phyloP scores from a whole-genome alignment of 1,140 invertebrate genomes.

The Aporrectodea caliginosa region DNA sequence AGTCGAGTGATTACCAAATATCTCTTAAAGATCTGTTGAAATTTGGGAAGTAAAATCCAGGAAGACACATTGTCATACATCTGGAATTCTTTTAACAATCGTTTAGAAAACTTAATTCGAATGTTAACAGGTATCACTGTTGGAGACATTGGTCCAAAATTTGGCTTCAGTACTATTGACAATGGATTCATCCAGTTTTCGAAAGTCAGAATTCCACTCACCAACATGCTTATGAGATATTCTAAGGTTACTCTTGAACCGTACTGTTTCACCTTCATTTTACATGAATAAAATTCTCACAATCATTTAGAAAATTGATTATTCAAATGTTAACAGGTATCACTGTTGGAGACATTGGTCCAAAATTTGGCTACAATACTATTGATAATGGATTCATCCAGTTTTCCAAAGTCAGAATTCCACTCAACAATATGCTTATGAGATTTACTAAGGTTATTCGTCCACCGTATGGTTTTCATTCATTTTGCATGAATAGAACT shows the following conservation, averaged over 20 bases:
- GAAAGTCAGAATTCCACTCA: slow-evolving; percentile 77
- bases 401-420: slow-evolving; percentile 79
- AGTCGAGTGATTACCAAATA: no score
- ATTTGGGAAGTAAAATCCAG: background rate
- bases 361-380: slow-evolving; percentile 82
- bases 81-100: background rate
- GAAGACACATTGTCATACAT: background rate
- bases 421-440: slow-evolving; percentile 84
- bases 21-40: background rate
- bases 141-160: slow-evolving; percentile 88
- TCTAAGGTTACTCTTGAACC: slow-evolving; percentile 66
- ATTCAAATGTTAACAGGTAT: slow-evolving; percentile 62
- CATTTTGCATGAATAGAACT: no score
- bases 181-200: slow-evolving; percentile 86
- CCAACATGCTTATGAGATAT: slow-evolving; percentile 90
- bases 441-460: slow-evolving; percentile 73
- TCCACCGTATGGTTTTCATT: background rate
- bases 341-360: slow-evolving; percentile 87
- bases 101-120: background rate
- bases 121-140: slow-evolving; percentile 69
- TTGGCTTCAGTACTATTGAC: slow-evolving; percentile 84
- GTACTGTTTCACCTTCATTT: background rate
- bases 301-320: background rate
- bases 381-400: slow-evolving; percentile 88
- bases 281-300: background rate